A percentile compares a stretch with the other conserved stretches of the same genome.
Evolutionary conservation across 1,140 invertebrate species (phyloP).

Genomic region (Ylistrum balloti): DNA sequence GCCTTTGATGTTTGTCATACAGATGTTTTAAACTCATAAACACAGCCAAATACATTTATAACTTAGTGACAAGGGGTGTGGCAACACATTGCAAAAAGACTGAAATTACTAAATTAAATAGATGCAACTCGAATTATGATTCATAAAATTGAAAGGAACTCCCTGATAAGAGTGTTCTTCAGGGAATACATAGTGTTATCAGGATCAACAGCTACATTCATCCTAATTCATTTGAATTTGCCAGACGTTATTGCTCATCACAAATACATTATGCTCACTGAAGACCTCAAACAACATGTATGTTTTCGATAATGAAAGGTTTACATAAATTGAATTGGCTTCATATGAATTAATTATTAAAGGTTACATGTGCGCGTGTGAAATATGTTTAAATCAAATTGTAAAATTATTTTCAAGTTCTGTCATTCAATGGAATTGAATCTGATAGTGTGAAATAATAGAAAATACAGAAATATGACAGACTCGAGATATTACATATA

Average conservation of each 20-base stretch:
- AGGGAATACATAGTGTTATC: not conserved
- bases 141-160: not conserved
- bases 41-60: not conserved
- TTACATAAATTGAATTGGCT: not conserved
- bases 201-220: not conserved
- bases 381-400: too few species aligned
- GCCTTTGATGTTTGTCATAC: conserved; percentile 1
- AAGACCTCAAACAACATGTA: not conserved
- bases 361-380: not conserved
- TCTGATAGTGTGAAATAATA: too few species aligned
- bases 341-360: not conserved
- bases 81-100: not conserved
- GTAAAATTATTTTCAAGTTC: too few species aligned
- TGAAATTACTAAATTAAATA: not conserved
- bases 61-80: not conserved
- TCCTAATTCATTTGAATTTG: not conserved
- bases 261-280: not conserved
- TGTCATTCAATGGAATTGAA: not conserved
- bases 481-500: too few species aligned
- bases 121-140: not conserved
- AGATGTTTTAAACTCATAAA: not conserved
- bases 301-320: not conserved
- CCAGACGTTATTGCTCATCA: not conserved
- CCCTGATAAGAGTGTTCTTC: not conserved
- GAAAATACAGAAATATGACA: too few species aligned